Percentiles rank a stretch among this genome's conserved stretches.
Evolutionary conservation across 2,113 vertebrate genomes (phyloP).

Genomic region (Paedocypris sp.): DNA sequence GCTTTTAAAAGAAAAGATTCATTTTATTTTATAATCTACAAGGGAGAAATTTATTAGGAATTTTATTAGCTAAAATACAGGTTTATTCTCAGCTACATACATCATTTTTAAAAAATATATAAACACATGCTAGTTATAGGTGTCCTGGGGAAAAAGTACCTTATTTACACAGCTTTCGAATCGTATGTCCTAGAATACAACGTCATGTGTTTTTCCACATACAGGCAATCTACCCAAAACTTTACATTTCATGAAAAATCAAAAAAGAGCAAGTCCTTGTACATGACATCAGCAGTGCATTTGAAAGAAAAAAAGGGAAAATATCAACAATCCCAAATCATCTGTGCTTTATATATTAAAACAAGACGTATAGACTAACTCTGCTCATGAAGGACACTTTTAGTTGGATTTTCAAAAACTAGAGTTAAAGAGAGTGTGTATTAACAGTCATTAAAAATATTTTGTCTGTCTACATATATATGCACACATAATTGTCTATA

Average conservation of each 20-base stretch:
- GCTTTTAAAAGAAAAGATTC: conserved; percentile 27
- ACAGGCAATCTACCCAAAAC: conserved; percentile 29
- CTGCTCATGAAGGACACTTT: conserved; percentile 36
- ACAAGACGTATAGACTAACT: conserved; percentile 19
- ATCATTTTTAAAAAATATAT: conserved; percentile 41
- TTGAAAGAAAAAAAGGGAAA: conserved; percentile 31
- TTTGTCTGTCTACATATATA: not conserved
- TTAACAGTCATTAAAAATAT: not conserved
- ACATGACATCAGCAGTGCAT: conserved; percentile 40
- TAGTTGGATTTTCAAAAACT: conserved; percentile 14
- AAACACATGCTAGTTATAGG: conserved; percentile 43
- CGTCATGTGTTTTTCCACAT: conserved; percentile 22
- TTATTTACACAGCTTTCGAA: conserved; percentile 32
- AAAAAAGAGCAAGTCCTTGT: conserved; percentile 17
- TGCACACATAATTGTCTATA: not conserved
- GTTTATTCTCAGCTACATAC: conserved; percentile 36
- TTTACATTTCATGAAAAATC: conserved; percentile 16
- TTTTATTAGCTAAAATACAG: conserved; percentile 41
- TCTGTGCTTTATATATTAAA: conserved; percentile 40
- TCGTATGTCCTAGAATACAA: conserved; percentile 31
- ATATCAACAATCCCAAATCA: conserved; percentile 19
- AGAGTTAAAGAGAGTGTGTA: conserved; percentile 17
- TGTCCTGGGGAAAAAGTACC: conserved; percentile 31
- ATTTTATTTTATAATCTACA: conserved; percentile 43
- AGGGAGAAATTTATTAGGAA: conserved; percentile 20